A percentile compares a stretch with the other conserved stretches of the same genome.
phyloP scores from a whole-genome alignment of 2,113 vertebrate species.

The Podarcis muralis region DNA sequence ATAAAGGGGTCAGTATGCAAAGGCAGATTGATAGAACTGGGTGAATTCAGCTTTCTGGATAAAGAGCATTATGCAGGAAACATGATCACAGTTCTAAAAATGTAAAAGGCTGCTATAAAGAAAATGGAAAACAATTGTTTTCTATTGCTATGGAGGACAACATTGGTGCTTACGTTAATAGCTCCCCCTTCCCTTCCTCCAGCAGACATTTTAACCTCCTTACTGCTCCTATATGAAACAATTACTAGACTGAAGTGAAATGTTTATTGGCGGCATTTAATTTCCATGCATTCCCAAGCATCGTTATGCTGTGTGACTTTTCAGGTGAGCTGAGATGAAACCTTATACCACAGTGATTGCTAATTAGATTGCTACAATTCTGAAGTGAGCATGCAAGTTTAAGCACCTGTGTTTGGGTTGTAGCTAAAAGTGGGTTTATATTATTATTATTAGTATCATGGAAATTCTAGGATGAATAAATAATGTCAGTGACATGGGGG shows the following conservation, averaged over 20 bases:
- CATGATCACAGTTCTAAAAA: neutral
- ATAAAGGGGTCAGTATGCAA: neutral
- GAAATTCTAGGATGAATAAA: slow-evolving; percentile 45
- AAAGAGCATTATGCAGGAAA: neutral
- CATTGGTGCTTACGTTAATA: slow-evolving; percentile 53
- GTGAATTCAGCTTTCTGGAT: neutral
- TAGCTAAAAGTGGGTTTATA: slow-evolving; percentile 47
- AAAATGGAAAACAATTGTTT: neutral
- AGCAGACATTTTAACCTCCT: slow-evolving; percentile 43
- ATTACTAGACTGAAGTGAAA: slow-evolving; percentile 69
- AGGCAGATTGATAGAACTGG: neutral
- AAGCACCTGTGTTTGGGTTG: slow-evolving; percentile 45
- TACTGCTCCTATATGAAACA: slow-evolving; percentile 55
- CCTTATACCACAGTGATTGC: slow-evolving; percentile 47
- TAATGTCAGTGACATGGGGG: neutral
- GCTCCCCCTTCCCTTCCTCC: slow-evolving; percentile 45
- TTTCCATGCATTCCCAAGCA: slow-evolving; percentile 48
- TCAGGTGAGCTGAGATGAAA: slow-evolving; percentile 43
- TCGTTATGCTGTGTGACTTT: slow-evolving; percentile 26
- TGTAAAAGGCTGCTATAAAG: neutral
- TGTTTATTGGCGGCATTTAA: slow-evolving; percentile 62
- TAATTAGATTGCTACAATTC: slow-evolving; percentile 65
- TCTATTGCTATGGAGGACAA: neutral
- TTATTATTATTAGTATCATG: slow-evolving; percentile 41
- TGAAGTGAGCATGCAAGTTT: slow-evolving; percentile 55